These are phyloP conservation scores for Ciconia stormi DNA, from an alignment of 2,113 vertebrate genomes.

Conservation along the genomic window DNA sequence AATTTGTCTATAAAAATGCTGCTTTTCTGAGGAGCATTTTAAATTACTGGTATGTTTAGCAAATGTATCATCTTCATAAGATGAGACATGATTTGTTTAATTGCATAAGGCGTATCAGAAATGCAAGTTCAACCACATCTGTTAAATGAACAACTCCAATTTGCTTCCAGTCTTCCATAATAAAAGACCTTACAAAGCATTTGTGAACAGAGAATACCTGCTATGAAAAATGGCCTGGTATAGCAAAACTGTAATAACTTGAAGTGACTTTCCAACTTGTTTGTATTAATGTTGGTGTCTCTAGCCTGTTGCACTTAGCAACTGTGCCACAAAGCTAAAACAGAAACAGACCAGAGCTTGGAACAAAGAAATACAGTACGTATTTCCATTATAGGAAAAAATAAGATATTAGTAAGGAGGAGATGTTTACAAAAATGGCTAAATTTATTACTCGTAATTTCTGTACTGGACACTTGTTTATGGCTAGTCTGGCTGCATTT, in stretches of 20 bases:
- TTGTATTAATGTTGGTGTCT: constrained; percentile 27
- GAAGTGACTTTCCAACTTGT: constrained; percentile 43
- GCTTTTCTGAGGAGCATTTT: constrained; percentile 55
- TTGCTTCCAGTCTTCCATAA: constrained; percentile 58
- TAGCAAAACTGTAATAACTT: constrained; percentile 26
- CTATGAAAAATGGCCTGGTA: constrained; percentile 34
- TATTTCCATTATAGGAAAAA: constrained; percentile 59
- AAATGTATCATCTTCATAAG: constrained; percentile 72
- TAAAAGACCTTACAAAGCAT: constrained; percentile 22
- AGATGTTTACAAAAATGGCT: constrained; percentile 58
- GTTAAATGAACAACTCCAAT: constrained; percentile 28
- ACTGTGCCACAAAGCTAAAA: constrained; percentile 65
- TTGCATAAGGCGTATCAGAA: constrained; percentile 56
- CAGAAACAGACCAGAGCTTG: constrained; percentile 52
- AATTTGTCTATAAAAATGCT: constrained; percentile 60
- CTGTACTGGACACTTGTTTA: constrained; percentile 45
- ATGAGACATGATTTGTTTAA: constrained; percentile 65
- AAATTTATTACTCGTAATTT: constrained; percentile 43
- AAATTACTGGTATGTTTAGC: constrained; percentile 56
- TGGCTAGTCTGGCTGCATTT: constrained; percentile 34
- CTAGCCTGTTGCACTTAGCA: constrained; percentile 57
- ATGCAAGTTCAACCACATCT: constrained; percentile 47
- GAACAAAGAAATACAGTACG: constrained; percentile 22
- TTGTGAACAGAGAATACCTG: constrained; percentile 22
- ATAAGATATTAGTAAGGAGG: constrained; percentile 19